These are phyloP conservation scores for Pteronotus mesoamericanus DNA, from an alignment of 2,797 vertebrate genomes.

Conservation along the genomic window DNA sequence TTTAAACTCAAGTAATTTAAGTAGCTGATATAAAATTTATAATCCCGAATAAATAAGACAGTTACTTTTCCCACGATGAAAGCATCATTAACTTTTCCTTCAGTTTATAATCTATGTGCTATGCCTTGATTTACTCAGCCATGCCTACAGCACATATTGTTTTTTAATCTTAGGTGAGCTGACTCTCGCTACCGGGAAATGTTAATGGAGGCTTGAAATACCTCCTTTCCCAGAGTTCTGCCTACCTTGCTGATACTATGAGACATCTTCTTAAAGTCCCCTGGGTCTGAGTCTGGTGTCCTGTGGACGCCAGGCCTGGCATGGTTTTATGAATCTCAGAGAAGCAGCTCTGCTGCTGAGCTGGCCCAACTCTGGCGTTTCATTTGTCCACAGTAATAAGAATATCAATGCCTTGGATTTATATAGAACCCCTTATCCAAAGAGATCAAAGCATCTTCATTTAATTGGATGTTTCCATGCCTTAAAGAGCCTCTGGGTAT, in stretches of 20 bases:
- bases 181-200: neutral
- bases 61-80: neutral
- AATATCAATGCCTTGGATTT: slow-evolving; percentile 74
- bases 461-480: slow-evolving; percentile 68
- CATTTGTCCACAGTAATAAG: slow-evolving; percentile 74
- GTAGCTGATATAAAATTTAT: slow-evolving; percentile 14
- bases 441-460: slow-evolving; percentile 74
- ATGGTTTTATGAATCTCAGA: slow-evolving; percentile 38
- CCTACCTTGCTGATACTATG: neutral
- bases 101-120: neutral
- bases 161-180: slow-evolving; percentile 13
- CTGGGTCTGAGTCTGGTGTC: neutral
- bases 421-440: slow-evolving; percentile 65
- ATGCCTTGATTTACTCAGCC: neutral
- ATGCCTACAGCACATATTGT: neutral
- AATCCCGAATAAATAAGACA: slow-evolving; percentile 18
- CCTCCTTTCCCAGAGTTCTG: neutral
- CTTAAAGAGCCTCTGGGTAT: slow-evolving; percentile 66
- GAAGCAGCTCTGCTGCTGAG: slow-evolving; percentile 44
- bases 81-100: slow-evolving; percentile 7
- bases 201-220: neutral
- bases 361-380: slow-evolving; percentile 46
- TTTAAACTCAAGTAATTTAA: slow-evolving; percentile 21
- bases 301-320: neutral
- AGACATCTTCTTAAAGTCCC: neutral